Percentiles rank a stretch among this genome's conserved stretches.
Conservation (phyloP, 1,140 invertebrate genomes). For the Trichoplusia ni region DNA sequence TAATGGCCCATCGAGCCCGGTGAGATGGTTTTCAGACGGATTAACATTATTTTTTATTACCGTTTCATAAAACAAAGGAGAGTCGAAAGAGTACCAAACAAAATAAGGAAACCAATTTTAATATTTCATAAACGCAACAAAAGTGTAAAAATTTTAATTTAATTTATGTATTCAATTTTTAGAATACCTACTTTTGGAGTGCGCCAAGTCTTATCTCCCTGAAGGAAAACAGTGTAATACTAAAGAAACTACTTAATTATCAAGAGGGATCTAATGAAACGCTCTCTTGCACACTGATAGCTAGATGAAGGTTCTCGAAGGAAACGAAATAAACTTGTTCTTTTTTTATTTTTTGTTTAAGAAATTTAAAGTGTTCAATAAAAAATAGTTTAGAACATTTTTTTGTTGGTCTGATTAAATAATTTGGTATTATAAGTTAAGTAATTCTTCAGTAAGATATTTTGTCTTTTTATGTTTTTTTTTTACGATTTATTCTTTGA, state of each 20-base stretch:
- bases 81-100: not conserved
- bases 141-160: too few relatives aligned
- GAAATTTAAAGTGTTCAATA: too few relatives aligned
- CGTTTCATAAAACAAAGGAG: not conserved
- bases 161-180: too few relatives aligned
- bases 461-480: too few relatives aligned
- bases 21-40: not conserved
- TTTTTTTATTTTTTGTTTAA: not conserved
- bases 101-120: not conserved
- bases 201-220: not conserved
- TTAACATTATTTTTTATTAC: constrained; percentile 4
- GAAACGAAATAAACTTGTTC: constrained; percentile 18
- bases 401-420: too few relatives aligned
- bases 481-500: too few relatives aligned
- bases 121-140: too few relatives aligned
- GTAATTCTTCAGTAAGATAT: too few relatives aligned
- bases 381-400: too few relatives aligned
- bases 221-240: constrained; percentile 1
- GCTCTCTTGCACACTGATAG: constrained; percentile 23
- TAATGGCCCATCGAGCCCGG: not conserved
- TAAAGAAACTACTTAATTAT: constrained; percentile 5
- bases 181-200: not conserved
- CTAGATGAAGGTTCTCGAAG: constrained; percentile 13
- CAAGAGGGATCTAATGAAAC: constrained; percentile 33
- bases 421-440: too few relatives aligned